Percentiles rank a stretch among this genome's conserved stretches.
phyloP scores from a whole-genome alignment of 2,113 vertebrate genomes.

The Taxidea taxus region DNA sequence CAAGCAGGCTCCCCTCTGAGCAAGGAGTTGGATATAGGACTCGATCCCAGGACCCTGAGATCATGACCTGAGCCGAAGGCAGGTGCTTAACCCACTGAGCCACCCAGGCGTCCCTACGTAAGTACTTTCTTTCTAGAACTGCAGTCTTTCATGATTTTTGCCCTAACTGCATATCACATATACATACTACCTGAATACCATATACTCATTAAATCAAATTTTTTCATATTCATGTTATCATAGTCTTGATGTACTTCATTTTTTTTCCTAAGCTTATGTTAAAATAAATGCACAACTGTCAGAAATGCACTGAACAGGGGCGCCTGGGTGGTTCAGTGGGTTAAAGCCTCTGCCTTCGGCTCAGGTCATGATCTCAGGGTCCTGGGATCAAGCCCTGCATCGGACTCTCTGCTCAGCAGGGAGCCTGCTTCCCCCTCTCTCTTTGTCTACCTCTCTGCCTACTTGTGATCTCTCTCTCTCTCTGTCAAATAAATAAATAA shows the following conservation, averaged over 20 bases:
- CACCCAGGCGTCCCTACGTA: neutral
- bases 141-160: neutral
- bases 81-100: neutral
- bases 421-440: too few species aligned
- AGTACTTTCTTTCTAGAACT: neutral
- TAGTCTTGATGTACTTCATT: neutral
- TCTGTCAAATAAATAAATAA: neutral
- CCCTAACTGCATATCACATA: neutral
- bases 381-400: too few species aligned
- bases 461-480: too few species aligned
- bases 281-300: neutral
- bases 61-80: neutral
- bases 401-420: too few species aligned
- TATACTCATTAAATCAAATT: neutral
- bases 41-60: too few species aligned
- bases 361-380: too few species aligned
- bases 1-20: too few species aligned
- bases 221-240: neutral
- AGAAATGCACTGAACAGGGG: neutral
- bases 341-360: too few species aligned
- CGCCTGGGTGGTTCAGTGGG: too few species aligned
- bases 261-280: neutral
- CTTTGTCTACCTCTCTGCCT: too few species aligned
- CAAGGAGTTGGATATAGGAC: too few species aligned
- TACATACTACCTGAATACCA: neutral